Percentiles rank a stretch among this genome's conserved stretches.
Conservation (phyloP, 2,888 invertebrate genomes). For the Liopterus haemorrhoidalis region DNA sequence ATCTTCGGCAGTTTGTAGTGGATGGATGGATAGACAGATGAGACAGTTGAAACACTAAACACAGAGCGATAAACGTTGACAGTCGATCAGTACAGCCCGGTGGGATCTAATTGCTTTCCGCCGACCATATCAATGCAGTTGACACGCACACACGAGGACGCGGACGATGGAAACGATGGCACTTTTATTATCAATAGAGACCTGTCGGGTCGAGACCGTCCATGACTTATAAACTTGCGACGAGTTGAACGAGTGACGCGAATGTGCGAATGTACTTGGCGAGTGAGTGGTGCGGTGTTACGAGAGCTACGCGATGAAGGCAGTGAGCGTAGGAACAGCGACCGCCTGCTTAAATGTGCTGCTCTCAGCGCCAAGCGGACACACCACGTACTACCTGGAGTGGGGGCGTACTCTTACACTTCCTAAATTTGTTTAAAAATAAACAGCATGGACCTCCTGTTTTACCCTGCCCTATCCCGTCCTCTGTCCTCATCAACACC, state of each 20-base stretch:
- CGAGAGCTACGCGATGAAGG: constrained; percentile 18
- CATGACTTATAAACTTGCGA: constrained; percentile 34
- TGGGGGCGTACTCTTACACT: constrained; percentile 23
- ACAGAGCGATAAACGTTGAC: too few relatives aligned
- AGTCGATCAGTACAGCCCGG: constrained; percentile 23
- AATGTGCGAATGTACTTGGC: not conserved
- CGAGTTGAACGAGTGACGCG: constrained; percentile 15
- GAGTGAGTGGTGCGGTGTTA: not conserved
- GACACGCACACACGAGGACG: constrained; percentile 20
- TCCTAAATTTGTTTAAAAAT: constrained; percentile 19
- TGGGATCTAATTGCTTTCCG: constrained; percentile 25
- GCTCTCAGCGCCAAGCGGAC: constrained; percentile 21
- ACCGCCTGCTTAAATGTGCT: constrained; percentile 22
- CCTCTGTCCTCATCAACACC: not conserved
- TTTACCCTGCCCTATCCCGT: constrained; percentile 9
- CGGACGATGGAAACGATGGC: too few relatives aligned
- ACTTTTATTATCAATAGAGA: constrained; percentile 38
- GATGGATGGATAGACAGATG: not conserved
- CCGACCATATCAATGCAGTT: constrained; percentile 16
- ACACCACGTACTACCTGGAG: constrained; percentile 17
- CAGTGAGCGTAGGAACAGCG: constrained; percentile 21
- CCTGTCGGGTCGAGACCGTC: constrained; percentile 44
- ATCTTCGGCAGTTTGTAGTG: constrained; percentile 31
- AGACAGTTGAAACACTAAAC: constrained; percentile 9
- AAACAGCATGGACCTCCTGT: too few relatives aligned